These are phyloP conservation scores for Coilia nasus DNA, from an alignment of 2,797 vertebrate species.

Conservation along the genomic window DNA sequence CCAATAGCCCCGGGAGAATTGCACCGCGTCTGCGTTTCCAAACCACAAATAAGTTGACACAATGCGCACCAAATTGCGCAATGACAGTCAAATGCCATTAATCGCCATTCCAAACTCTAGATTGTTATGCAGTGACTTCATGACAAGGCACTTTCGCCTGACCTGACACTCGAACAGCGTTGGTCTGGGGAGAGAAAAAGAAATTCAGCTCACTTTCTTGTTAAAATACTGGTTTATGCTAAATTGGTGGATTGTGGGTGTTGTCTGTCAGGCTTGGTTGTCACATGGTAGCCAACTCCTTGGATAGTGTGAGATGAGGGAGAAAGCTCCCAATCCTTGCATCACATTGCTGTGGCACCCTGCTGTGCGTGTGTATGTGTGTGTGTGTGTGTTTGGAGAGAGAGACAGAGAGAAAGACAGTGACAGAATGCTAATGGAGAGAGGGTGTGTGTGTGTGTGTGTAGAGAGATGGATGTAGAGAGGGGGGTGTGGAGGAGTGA, in stretches of 20 bases:
- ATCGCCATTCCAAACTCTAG: not conserved
- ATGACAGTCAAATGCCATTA: slow-evolving; percentile 13
- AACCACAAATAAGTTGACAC: not conserved
- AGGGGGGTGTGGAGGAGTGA: not conserved
- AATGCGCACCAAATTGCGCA: not conserved
- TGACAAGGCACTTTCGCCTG: not conserved
- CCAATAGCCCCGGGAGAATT: slow-evolving; percentile 32
- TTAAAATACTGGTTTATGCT: not conserved
- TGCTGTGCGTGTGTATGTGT: slow-evolving; percentile 49
- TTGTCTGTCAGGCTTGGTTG: not conserved
- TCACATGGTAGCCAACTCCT: not conserved
- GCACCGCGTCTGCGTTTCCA: not conserved
- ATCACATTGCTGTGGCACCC: slow-evolving; percentile 41
- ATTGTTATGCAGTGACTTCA: not conserved
- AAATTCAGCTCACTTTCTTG: not conserved
- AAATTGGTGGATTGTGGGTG: not conserved
- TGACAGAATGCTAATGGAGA: not conserved
- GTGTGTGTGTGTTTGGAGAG: slow-evolving; percentile 33
- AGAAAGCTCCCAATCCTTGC: slow-evolving; percentile 9
- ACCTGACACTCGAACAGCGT: not conserved
- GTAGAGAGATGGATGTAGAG: not conserved
- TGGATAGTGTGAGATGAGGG: not conserved
- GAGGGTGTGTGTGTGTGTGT: slow-evolving; percentile 16
- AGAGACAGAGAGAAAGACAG: not conserved
- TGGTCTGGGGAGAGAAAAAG: not conserved